Conservation (phyloP, 2,888 invertebrate genomes). For the Gandaritis pyraliata region DNA sequence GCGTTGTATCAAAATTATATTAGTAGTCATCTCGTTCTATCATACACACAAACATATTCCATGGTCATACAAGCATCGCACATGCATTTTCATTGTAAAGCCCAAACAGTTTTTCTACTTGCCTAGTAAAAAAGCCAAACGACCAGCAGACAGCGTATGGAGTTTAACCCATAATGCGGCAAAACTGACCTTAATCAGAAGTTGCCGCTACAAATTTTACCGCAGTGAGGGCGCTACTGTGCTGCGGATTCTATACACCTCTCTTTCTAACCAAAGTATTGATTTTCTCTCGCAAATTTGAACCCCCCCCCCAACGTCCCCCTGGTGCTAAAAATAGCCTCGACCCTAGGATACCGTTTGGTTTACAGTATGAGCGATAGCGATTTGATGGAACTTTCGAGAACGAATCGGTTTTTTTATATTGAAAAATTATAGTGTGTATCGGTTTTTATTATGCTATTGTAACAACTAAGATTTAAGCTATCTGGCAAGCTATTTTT, state of each 20-base stretch:
- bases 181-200: background rate
- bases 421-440: background rate
- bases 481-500: background rate
- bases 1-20: too few relatives aligned
- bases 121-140: background rate
- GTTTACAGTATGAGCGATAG: slow-evolving; percentile 11
- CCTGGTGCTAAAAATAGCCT: slow-evolving; percentile 18
- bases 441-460: background rate
- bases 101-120: background rate
- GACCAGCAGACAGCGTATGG: background rate
- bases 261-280: slow-evolving; percentile 16
- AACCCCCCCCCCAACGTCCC: slow-evolving; percentile 19
- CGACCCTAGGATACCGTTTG: background rate
- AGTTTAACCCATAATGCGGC: slow-evolving; percentile 5
- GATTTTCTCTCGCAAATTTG: slow-evolving; percentile 10
- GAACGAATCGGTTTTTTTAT: background rate
- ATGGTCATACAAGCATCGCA: background rate
- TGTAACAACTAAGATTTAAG: background rate
- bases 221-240: slow-evolving; percentile 13
- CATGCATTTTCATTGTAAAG: background rate
- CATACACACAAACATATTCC: background rate
- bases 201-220: background rate
- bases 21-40: background rate
- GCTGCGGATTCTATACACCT: background rate
- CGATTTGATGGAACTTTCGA: slow-evolving; percentile 19